phyloP scores from a whole-genome alignment of 2,888 invertebrate genomes.

The Agapostemon virescens region DNA sequence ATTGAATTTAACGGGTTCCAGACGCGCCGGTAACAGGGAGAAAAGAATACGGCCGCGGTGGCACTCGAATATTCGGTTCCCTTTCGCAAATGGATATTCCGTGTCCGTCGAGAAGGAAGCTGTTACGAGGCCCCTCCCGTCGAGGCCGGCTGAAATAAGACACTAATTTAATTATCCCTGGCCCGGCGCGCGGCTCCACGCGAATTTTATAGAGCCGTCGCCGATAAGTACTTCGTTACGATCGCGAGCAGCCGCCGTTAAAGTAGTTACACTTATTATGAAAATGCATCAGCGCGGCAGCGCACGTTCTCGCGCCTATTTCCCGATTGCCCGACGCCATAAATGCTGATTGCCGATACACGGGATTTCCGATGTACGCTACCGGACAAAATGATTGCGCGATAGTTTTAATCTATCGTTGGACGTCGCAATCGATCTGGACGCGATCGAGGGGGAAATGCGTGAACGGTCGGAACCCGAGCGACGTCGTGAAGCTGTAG shows the following conservation, averaged over 20 bases:
- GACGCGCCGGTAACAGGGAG: neutral
- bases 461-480: no score
- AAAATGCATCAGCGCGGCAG: neutral
- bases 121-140: neutral
- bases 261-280: constrained; percentile 29
- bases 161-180: constrained; percentile 40
- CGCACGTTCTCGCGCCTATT: neutral
- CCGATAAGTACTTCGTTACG: constrained; percentile 22
- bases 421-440: no score
- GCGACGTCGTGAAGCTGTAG: no score
- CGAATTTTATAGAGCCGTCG: constrained; percentile 26
- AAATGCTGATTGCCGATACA: neutral
- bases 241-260: constrained; percentile 4
- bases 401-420: no score
- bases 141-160: constrained; percentile 23
- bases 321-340: neutral
- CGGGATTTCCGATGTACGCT: neutral
- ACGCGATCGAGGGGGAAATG: no score
- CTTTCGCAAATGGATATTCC: constrained; percentile 24
- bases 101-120: neutral
- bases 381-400: no score
- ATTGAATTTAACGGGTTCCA: constrained; percentile 51
- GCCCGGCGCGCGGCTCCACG: neutral
- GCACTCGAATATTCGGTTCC: neutral
- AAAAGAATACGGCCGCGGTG: constrained; percentile 6